Evolutionary conservation across 2,888 invertebrate species (phyloP), one percentile per base, ranked within the genome.

Genomic region (Scrobipalpa costella): DNA sequence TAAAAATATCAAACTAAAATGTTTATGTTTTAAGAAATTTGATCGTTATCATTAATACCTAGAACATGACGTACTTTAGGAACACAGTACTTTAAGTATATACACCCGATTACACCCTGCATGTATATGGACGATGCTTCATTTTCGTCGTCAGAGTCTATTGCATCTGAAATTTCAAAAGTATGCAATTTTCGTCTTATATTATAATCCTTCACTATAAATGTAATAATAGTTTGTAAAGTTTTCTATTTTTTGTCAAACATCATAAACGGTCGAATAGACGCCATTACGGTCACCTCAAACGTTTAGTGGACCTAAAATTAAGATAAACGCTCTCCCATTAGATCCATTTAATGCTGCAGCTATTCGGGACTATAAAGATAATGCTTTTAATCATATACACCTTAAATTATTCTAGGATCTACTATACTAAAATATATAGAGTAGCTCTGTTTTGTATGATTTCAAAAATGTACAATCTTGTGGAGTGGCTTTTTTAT

Each of bases 321-420:
- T 90, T 89, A 85, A 85, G 88, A 84, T 91, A 90, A 91, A 89
- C 86, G 87, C 77, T 83, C 76, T 79, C 50, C 84, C 78, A 89
- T 91, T 89, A 90, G 77, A 82, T 81, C 83, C 82, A 84, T 86
- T 90, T 88, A 88, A 88, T 84, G 80, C 77, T 81, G 74, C 77
- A 85, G 80, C 84, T 72, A 87, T 88, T 86, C 83, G 75, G 79
- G 80, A 68, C 84, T 81, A 89, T 90, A 90, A 90, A 90, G 85
- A 83, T 90, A 90, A 90, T 90, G 83, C 78, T 77, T 83, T 85
- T 88, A 89, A 90, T 88, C 82, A 82, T 80, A 80, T 80, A 73
- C 75, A 71, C 73, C 72, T 75, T 75, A 73, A 76, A 75, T 78
- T 77, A 81, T 79, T 76, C 71, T 72, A 74, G 67, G 69, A 71